Evolutionary conservation across 2,113 vertebrate genomes (phyloP).

Genomic region (Eulemur rufifrons): DNA sequence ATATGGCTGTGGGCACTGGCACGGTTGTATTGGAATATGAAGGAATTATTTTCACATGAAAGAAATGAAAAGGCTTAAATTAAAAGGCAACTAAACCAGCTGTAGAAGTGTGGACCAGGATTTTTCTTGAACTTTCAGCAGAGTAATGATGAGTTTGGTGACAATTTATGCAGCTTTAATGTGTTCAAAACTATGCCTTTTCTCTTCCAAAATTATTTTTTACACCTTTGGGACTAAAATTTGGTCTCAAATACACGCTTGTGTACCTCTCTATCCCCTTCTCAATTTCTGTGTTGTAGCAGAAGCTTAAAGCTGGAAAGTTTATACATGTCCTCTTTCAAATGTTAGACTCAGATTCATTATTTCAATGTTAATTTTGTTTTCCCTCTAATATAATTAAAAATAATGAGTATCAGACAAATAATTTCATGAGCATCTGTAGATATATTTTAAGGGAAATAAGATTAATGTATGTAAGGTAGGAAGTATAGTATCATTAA

Average conservation of each 20-base stretch:
- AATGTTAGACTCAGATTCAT: not conserved
- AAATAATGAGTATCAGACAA: not conserved
- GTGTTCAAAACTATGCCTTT: not conserved
- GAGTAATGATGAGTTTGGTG: not conserved
- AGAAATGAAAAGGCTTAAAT: constrained; percentile 16
- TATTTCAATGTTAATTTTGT: constrained; percentile 4
- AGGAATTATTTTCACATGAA: constrained; percentile 15
- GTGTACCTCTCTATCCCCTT: not conserved
- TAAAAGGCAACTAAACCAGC: not conserved
- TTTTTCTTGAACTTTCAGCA: constrained; percentile 26
- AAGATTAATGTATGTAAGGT: not conserved
- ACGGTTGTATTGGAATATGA: not conserved
- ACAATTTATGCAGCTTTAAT: not conserved
- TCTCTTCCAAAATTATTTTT: not conserved
- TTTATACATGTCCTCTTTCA: not conserved
- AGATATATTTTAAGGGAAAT: not conserved
- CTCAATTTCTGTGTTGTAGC: not conserved
- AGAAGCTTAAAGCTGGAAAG: not conserved
- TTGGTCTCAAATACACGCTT: not conserved
- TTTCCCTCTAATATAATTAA: not conserved
- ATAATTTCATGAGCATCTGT: not conserved
- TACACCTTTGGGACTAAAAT: not conserved
- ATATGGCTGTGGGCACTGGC: not conserved
- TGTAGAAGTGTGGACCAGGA: not conserved
- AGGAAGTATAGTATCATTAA: not conserved